Evolutionary conservation across 2,113 vertebrate species (phyloP), one percentile per base, ranked within the genome.

Genomic region (Pampusana beccarii): DNA sequence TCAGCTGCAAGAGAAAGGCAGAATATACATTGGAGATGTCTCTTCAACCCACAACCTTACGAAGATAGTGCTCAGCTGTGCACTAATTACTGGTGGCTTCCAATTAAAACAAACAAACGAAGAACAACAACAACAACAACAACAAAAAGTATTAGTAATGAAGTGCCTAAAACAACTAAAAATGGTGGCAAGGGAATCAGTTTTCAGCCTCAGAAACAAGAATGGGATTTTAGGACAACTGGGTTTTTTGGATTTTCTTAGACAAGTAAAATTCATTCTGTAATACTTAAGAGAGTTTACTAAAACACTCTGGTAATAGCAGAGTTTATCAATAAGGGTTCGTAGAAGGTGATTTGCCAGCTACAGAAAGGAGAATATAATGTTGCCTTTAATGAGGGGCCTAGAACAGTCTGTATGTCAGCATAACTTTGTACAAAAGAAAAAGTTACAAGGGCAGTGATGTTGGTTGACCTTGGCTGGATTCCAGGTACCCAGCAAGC

Each of bases 391-490:
- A 64, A 64, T 33, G 14, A 69, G 15, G 6, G 9, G 5, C 25
- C 21, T 40, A 23, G 5, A 51, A 25, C 15, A 72, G 81, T 7
- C 4, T 60, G 5, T 34, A 13, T 8, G 40, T 67, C 24, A 66
- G 9, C 13, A 16, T 8, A 81, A 33, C 13, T 21, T 36, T 40
- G 9, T 34, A 38, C 14, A 23, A 11, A 19, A 44, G 33, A 40
- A 65, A 75, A 80, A 33, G 3, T 40, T 46, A 29, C 33, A 33
- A 51, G 20, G 17, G 14, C 4, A 31, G 8, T 60, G 38, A n/a
- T 2, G 25, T 29, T 1, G 1, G 9, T 2, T 83, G 20, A 46
- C 9, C 9, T 40, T 48, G 25, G 8, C 15, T 84, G 16, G 2
- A 15, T 21, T 5, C 5, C 36, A 28, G 36, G 16, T 58, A 7